Evolutionary conservation across 2,113 vertebrate species (phyloP).

Genomic region (Bothrops jararaca): DNA sequence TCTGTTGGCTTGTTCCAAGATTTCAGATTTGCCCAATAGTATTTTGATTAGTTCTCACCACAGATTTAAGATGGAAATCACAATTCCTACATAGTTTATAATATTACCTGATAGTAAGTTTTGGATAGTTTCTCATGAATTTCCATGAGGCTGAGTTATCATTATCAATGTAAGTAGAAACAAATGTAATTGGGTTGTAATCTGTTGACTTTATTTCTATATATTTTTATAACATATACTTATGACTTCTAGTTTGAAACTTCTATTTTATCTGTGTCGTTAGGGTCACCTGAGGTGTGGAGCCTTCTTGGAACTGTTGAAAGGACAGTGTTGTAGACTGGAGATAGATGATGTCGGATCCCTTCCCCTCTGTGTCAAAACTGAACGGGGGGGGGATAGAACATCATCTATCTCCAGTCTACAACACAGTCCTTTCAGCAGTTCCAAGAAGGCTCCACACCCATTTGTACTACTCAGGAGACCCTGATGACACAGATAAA

Average conservation of each 20-base stretch:
- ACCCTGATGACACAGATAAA: no score
- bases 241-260: background rate
- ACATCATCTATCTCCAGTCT: no score
- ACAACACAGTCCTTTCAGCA: no score
- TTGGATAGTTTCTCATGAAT: background rate
- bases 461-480: no score
- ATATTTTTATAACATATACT: background rate
- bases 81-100: background rate
- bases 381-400: no score
- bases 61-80: background rate
- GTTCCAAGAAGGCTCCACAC: no score
- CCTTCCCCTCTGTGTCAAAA: no score
- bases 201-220: background rate
- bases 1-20: background rate
- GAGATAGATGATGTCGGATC: no score
- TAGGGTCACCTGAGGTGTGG: no score
- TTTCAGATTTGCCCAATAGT: background rate
- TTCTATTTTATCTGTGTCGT: background rate
- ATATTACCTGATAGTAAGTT: background rate
- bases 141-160: background rate
- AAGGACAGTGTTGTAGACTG: no score
- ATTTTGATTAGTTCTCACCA: background rate
- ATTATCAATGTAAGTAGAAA: background rate
- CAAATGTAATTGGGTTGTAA: background rate
- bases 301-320: no score